Conservation (phyloP, 2,113 vertebrate species). For the Nothoprocta perdicaria region DNA sequence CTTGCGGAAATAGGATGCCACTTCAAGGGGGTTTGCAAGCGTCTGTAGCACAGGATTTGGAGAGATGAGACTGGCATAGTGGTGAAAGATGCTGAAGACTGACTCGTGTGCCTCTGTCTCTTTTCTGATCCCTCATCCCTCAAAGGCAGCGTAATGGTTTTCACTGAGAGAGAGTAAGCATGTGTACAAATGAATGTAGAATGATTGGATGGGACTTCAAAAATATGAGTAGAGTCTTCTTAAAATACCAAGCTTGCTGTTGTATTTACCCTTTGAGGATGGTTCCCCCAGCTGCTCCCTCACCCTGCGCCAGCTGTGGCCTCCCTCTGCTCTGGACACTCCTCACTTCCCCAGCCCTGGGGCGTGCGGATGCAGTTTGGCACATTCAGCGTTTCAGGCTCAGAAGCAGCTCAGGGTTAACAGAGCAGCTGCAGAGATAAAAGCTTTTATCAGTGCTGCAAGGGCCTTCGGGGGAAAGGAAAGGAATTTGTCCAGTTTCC, state of each 20-base stretch:
- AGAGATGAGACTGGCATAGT: not conserved
- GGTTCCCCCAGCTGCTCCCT: not conserved
- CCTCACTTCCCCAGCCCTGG: not conserved
- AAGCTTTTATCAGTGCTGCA: not conserved
- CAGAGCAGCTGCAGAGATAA: not conserved
- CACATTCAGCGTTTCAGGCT: fast-evolving
- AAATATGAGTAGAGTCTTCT: not conserved
- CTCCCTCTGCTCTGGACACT: not conserved
- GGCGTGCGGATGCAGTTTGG: fast-evolving
- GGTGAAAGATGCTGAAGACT: not conserved
- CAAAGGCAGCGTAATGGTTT: not conserved
- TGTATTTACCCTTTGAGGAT: not conserved
- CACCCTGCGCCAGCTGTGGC: not conserved
- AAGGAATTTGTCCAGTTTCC: not conserved
- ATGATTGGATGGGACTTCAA: not conserved
- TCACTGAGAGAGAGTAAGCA: not conserved
- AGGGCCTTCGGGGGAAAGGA: not conserved
- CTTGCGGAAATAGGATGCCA: not conserved
- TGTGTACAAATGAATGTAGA: not conserved
- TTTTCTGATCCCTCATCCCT: not conserved
- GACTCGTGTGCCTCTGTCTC: not conserved
- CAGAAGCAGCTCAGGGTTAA: not conserved
- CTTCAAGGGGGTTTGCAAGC: not conserved
- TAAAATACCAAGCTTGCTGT: not conserved
- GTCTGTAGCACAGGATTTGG: not conserved